Base-by-base conservation (phyloP, 2,113 vertebrate species). In the Amia ocellicauda region DNA sequence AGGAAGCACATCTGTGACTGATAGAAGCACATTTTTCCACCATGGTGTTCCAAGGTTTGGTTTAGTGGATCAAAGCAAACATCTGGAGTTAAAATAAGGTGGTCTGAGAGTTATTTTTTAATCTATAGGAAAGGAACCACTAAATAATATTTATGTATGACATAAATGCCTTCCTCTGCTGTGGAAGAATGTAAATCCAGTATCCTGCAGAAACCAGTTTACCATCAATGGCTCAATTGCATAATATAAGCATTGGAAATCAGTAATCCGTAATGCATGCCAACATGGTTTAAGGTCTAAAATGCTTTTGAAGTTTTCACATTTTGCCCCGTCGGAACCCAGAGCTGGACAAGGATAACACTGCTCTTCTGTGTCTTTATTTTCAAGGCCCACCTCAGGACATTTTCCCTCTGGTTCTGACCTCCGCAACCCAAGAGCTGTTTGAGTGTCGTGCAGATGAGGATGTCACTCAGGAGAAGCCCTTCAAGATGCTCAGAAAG, bases 331-430 rank as follows among this genome's bases (percentile, higher is more conserved):
- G 16, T 14, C 16, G 43, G 13, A 1, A 16, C 3, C 13, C 43
- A 14, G 3, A 14, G n/a, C 16, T 47, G 43, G 10, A 47, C 43
- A 47, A 14, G 43, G 43, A 4, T 47, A 47, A 8, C 13, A 14
- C 4, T 4, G n/a, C 20, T 29, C 42, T 47, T 19, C 51, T 49
- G 41, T 3, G 14, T 69, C 24, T 23, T 67, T 64, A 7, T 72
- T 58, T 68, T 22, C 55, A 69, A 97, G 94, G 74, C 72, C 90
- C 89, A 59, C 91, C 92, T 2, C 89, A 93, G 64, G 78, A 81
- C 51, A 88, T 98, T 74, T 84, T 91, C 69, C 96, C 97, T 28
- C 53, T 99, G 80, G 83, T 91, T 63, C 78, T 99, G 66, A 96
- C 94, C 64, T 87, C 84, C 45, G 90, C 85, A 65, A 96, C 95